These are phyloP conservation scores for Falco cherrug DNA, from an alignment of 2,797 vertebrate species.

Conservation along the genomic window DNA sequence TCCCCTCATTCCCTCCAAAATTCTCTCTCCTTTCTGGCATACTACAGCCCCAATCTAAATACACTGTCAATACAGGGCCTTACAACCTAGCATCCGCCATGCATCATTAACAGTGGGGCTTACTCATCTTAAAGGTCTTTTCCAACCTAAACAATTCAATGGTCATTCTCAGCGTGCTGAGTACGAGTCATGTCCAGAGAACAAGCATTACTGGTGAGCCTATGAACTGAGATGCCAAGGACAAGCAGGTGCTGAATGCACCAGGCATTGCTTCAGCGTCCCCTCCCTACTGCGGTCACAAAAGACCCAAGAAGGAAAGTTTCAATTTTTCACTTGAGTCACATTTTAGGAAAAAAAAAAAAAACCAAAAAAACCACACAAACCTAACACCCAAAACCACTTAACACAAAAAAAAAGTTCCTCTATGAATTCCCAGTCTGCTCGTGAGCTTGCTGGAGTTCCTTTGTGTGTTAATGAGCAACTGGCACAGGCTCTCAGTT, in stretches of 20 bases:
- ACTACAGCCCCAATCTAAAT: background rate
- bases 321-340: background rate
- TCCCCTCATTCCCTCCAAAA: background rate
- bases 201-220: background rate
- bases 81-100: background rate
- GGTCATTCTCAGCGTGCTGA: background rate
- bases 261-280: background rate
- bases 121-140: no score
- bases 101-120: no score
- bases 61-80: background rate
- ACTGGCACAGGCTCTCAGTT: background rate
- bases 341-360: background rate
- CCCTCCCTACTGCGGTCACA: rapidly evolving
- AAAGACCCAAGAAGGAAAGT: background rate
- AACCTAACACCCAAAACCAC: background rate
- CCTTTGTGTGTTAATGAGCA: background rate
- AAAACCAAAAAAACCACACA: background rate
- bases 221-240: background rate
- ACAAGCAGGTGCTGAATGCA: background rate
- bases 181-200: rapidly evolving
- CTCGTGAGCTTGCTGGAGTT: background rate
- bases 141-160: no score
- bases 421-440: background rate
- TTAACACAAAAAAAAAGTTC: background rate
- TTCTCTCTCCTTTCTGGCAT: background rate